phyloP scores from a whole-genome alignment of 2,888 invertebrate genomes.

The Rhodophaea formosa region DNA sequence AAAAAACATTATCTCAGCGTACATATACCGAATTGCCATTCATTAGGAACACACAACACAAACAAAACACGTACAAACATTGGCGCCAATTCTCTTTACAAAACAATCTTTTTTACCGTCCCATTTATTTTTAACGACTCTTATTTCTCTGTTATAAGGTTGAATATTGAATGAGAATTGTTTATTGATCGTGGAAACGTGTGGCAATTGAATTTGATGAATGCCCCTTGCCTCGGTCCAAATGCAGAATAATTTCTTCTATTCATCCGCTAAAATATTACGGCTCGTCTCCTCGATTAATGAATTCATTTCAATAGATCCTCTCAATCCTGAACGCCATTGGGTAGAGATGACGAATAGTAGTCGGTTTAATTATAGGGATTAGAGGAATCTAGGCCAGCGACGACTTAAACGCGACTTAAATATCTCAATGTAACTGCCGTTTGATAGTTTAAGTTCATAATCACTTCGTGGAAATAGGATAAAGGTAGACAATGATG shows the following conservation, averaged over 20 bases:
- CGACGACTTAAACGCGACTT: neutral
- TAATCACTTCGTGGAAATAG: neutral
- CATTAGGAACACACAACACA: slow-evolving; percentile 16
- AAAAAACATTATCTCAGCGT: neutral
- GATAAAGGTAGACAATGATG: neutral
- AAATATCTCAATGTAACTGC: slow-evolving; percentile 3
- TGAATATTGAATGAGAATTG: neutral
- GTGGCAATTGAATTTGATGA: slow-evolving; percentile 48
- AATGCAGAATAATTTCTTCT: slow-evolving; percentile 63
- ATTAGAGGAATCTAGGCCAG: slow-evolving; percentile 17
- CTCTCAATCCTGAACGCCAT: slow-evolving; percentile 33
- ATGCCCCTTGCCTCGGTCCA: slow-evolving; percentile 38
- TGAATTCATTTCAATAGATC: slow-evolving; percentile 63
- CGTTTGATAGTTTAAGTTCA: slow-evolving; percentile 12
- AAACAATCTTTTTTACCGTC: neutral
- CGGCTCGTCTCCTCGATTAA: slow-evolving; percentile 54
- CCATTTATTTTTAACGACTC: neutral
- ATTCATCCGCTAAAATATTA: slow-evolving; percentile 69
- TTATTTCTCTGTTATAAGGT: slow-evolving; percentile 3
- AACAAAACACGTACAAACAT: slow-evolving; percentile 19
- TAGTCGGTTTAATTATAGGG: slow-evolving; percentile 20
- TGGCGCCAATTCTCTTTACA: slow-evolving; percentile 17
- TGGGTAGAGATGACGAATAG: slow-evolving; percentile 42
- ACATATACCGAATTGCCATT: slow-evolving; percentile 17
- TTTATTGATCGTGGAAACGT: neutral